Evolutionary conservation across 2,797 vertebrate genomes (phyloP), one percentile per base, ranked within the genome.

Genomic region (Decapterus maruadsi): DNA sequence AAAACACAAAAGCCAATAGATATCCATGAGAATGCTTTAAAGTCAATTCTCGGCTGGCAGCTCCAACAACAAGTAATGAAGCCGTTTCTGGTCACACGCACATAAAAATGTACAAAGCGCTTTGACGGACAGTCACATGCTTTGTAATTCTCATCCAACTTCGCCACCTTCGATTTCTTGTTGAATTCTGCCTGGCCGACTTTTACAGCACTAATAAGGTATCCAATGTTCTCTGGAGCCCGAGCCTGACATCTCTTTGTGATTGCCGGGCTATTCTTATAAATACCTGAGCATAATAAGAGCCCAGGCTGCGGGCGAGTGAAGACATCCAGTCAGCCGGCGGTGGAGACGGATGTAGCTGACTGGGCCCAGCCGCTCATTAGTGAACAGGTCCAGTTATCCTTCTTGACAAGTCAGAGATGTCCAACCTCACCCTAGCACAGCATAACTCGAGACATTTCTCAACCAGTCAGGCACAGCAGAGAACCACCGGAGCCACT

Each of bases 231-330:
- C 85, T 80, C 72, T 6, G 2, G 75, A 67, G 63, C 19, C 63
- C 7, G 7, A 58, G 42, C 59, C 60, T 80, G 83, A 81, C 73
- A 62, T 78, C 48, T 79, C 78, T 75, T 68, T 69, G 80, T 59
- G 80, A 75, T 68, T 77, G 58, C 72, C 9, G 2, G 70, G 57
- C 83, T 72, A 74, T 77, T 84, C 78, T 82, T 82, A 84, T 87
- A 84, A 90, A 91, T 89, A 89, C 80, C 83, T 74, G 64, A 63
- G 72, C 38, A 84, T 87, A 91, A 88, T 84, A 69, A 75, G 84
- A 81, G 55, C 38, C 68, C 10, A 2, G 62, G 78, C 85, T 72
- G 81, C 80, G 59, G 80, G 77, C 64, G 29, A 75, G 72, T 68
- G 57, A 83, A 81, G 85, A 85, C 75, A 73, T 83, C 57, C 87